These are phyloP conservation scores for Lophochroa leadbeateri DNA, from an alignment of 2,113 vertebrate species.

Conservation along the genomic window DNA sequence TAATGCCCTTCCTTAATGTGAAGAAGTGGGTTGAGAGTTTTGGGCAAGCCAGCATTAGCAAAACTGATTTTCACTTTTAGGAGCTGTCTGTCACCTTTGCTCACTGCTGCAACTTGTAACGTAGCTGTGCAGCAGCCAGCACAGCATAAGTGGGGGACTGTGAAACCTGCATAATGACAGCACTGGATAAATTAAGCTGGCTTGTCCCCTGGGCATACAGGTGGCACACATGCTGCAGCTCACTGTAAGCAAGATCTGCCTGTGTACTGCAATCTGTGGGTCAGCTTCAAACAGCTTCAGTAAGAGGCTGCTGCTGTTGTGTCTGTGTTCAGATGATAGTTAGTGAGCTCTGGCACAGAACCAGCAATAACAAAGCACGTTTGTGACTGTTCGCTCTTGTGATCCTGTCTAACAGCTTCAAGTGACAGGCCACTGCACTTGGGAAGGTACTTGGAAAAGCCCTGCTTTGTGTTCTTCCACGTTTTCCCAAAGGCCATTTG, in stretches of 20 bases:
- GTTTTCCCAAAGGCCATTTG: background rate
- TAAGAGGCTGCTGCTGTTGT: background rate
- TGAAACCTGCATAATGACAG: background rate
- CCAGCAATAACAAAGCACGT: background rate
- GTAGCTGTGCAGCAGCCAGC: background rate
- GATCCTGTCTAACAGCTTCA: background rate
- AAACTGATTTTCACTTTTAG: background rate
- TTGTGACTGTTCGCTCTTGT: background rate
- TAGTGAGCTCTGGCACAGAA: background rate
- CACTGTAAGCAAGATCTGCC: fast-evolving
- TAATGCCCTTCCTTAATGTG: background rate
- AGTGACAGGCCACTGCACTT: background rate
- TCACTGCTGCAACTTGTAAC: background rate
- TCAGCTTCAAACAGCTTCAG: background rate
- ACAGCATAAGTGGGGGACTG: background rate
- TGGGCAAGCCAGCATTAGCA: background rate
- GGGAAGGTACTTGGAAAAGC: background rate
- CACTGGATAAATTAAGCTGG: fast-evolving
- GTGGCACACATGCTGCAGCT: background rate
- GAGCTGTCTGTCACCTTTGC: background rate
- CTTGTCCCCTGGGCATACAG: background rate
- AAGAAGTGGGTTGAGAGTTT: background rate
- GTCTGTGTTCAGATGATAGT: background rate
- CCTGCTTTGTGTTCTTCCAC: background rate
- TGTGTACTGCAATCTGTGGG: background rate